Evolutionary conservation across 2,888 invertebrate species (phyloP).

Genomic region (Cryptus viduatorius): DNA sequence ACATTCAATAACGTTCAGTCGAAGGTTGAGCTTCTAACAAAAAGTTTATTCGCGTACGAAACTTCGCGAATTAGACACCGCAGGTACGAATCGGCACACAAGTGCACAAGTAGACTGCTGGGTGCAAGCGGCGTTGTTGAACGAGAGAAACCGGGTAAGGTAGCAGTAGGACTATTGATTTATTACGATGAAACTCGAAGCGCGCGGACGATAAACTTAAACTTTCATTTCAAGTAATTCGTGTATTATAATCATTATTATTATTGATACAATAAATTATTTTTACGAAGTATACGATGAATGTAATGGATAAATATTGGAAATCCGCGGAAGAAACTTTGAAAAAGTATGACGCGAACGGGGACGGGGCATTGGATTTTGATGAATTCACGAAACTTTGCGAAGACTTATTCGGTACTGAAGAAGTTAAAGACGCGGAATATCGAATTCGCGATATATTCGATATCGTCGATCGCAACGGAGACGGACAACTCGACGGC

Average conservation of each 20-base stretch:
- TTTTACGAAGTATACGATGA: not conserved
- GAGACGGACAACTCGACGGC: slow-evolving; percentile 90
- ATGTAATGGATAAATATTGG: slow-evolving; percentile 51
- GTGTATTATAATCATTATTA: not conserved
- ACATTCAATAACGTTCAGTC: not conserved
- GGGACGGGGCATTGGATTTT: slow-evolving; percentile 73
- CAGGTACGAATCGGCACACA: too few relatives aligned
- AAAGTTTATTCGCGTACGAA: not conserved
- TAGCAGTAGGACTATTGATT: not conserved
- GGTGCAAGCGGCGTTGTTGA: too few relatives aligned
- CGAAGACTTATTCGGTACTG: slow-evolving; percentile 71
- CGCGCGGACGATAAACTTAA: not conserved
- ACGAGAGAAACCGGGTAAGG: too few relatives aligned
- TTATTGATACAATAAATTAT: not conserved
- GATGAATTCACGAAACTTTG: slow-evolving; percentile 77
- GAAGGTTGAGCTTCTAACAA: not conserved
- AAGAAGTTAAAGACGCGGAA: slow-evolving; percentile 84
- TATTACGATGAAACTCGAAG: not conserved
- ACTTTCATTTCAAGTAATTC: not conserved
- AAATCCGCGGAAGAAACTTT: slow-evolving; percentile 66
- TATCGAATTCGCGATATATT: slow-evolving; percentile 91
- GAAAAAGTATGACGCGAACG: slow-evolving; percentile 71
- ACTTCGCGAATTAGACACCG: not conserved
- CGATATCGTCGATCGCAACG: slow-evolving; percentile 91
- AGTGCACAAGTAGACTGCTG: too few relatives aligned